A percentile compares a stretch with the other conserved stretches of the same genome.
Conservation (phyloP, 37 sponge, comb jelly and placozoan species). For the Spongilla lacustris region DNA sequence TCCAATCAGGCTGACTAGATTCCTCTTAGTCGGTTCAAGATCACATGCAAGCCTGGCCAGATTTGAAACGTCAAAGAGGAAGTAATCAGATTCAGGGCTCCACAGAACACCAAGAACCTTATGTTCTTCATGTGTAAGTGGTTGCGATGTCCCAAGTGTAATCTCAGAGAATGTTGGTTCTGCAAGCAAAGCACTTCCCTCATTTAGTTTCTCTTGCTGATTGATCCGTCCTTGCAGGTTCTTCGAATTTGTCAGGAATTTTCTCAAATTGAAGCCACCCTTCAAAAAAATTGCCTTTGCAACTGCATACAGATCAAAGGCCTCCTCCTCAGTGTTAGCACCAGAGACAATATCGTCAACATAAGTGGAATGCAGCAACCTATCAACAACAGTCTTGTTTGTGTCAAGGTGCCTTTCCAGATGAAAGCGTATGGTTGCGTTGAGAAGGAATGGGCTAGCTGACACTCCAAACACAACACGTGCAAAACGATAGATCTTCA, state of each 20-base stretch:
- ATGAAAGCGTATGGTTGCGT: constrained; percentile 14
- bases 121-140: neutral
- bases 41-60: neutral
- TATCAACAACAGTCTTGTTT: neutral
- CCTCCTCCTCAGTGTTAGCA: constrained; percentile 25
- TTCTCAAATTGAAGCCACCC: constrained; percentile 25
- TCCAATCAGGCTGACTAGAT: constrained; percentile 5
- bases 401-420: neutral
- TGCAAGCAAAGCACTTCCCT: neutral
- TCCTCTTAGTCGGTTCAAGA: constrained; percentile 22
- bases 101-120: constrained; percentile 31
- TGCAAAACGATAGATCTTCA: constrained; percentile 16
- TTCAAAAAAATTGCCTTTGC: constrained; percentile 3
- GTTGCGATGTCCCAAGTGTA: neutral
- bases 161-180: neutral
- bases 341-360: constrained; percentile 28
- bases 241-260: constrained; percentile 27
- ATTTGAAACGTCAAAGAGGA: constrained; percentile 9
- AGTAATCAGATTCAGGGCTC: constrained; percentile 4
- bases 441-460: constrained; percentile 21
- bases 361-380: constrained; percentile 1
- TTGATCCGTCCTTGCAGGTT: neutral
- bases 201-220: neutral
- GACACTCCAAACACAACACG: constrained; percentile 20
- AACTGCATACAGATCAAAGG: neutral